phyloP scores from a whole-genome alignment of 2,113 vertebrate genomes.

The Manacus vitellinus region DNA sequence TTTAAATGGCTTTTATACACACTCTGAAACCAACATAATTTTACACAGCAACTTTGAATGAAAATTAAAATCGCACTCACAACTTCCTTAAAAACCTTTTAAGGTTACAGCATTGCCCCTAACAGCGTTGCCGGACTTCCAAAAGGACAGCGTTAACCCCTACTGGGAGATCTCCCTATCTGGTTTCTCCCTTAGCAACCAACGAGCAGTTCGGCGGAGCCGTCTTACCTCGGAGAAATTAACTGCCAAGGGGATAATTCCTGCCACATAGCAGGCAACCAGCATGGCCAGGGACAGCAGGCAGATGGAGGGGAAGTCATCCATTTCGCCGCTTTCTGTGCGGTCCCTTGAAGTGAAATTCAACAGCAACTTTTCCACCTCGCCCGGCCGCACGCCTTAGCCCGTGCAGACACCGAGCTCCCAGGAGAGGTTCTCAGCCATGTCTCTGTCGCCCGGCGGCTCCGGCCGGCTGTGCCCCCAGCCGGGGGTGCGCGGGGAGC shows the following conservation, averaged over 20 bases:
- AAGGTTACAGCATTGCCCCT: not conserved
- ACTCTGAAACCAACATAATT: not conserved
- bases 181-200: not conserved
- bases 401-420: slow-evolving; percentile 26
- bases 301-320: slow-evolving; percentile 93
- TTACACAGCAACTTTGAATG: not conserved
- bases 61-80: not conserved
- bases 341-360: slow-evolving; percentile 13
- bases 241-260: slow-evolving; percentile 93
- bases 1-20: not conserved
- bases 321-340: slow-evolving; percentile 78
- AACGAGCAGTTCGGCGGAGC: not conserved
- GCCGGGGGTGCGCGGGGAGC: not conserved
- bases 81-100: not conserved
- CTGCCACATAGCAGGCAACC: slow-evolving; percentile 95
- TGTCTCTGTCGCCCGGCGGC: not conserved
- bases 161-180: not conserved
- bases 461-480: not conserved
- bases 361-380: slow-evolving; percentile 9
- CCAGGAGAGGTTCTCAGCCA: slow-evolving; percentile 20
- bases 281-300: slow-evolving; percentile 94
- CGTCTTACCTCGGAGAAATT: slow-evolving; percentile 96
- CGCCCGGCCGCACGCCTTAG: not conserved
- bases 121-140: rapidly evolving
- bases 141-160: not conserved